phyloP scores from a whole-genome alignment of 2,797 vertebrate genomes.

The Phoeniculus purpureus region DNA sequence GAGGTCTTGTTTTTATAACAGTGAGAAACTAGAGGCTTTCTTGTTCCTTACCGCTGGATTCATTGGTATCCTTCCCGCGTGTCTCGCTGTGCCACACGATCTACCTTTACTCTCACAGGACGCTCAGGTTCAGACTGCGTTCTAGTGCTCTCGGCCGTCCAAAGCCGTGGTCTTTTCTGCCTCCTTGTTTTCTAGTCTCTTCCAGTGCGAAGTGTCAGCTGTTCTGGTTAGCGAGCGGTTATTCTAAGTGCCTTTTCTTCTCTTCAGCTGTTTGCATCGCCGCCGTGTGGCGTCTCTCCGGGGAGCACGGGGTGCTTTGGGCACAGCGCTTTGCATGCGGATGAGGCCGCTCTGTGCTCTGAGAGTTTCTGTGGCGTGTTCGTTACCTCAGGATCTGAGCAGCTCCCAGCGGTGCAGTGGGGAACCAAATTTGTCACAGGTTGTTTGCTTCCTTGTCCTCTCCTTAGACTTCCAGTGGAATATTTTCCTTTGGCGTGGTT shows the following conservation, averaged over 20 bases:
- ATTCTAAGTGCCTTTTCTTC: background rate
- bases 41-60: background rate
- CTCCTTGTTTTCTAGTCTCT: background rate
- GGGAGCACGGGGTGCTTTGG: slow-evolving; percentile 1
- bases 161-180: background rate
- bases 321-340: background rate
- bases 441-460: background rate
- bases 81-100: background rate
- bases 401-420: background rate
- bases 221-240: background rate
- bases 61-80: background rate
- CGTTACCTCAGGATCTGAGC: slow-evolving; percentile 28
- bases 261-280: background rate
- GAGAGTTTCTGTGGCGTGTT: slow-evolving; percentile 24
- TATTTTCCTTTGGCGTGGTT: background rate
- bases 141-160: background rate
- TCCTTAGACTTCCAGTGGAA: background rate
- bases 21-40: background rate
- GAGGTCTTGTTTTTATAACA: background rate
- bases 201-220: background rate
- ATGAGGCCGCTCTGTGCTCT: background rate
- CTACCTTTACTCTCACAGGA: background rate
- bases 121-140: background rate
- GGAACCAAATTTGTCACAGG: slow-evolving; percentile 25
- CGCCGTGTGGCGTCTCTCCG: background rate